These are phyloP conservation scores for Lucinisca nassula DNA, from an alignment of 2,888 invertebrate genomes.

Conservation along the genomic window DNA sequence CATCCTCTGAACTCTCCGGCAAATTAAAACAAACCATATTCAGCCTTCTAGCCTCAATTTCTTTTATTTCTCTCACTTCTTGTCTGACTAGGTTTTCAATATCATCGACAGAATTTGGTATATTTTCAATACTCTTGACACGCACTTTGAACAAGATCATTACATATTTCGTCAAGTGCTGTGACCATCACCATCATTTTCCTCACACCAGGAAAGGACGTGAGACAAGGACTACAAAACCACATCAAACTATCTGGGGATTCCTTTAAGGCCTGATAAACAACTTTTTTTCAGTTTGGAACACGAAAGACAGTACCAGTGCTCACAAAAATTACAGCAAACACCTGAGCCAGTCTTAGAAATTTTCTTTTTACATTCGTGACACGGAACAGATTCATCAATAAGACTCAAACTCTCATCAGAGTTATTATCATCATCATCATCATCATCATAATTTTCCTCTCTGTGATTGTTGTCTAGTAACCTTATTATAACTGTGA, in stretches of 20 bases:
- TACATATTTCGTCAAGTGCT: not conserved
- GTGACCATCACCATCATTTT: not conserved
- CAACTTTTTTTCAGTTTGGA: not conserved
- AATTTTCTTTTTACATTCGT: not conserved
- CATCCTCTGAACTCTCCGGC: not conserved
- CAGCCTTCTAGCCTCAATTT: not conserved
- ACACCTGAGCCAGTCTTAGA: not conserved
- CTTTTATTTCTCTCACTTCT: not conserved
- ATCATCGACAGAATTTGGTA: not conserved
- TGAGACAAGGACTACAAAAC: not conserved
- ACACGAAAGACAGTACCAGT: not conserved
- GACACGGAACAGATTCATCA: not conserved
- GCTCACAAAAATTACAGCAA: slow-evolving; percentile 4
- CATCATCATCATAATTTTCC: too few species aligned
- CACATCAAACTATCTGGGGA: not conserved
- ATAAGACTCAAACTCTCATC: not conserved
- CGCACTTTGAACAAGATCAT: not conserved
- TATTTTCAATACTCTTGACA: not conserved
- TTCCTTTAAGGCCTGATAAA: not conserved
- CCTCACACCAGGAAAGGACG: not conserved
- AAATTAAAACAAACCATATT: not conserved
- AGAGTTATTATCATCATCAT: too few species aligned
- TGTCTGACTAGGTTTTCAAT: not conserved
- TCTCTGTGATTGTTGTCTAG: too few species aligned
- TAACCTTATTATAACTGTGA: too few species aligned